Percentiles rank a stretch among this genome's conserved stretches.
These are phyloP conservation scores for Lordiphosa fenestrarum DNA, from an alignment of 2,888 invertebrate species.

Conservation along the genomic window DNA sequence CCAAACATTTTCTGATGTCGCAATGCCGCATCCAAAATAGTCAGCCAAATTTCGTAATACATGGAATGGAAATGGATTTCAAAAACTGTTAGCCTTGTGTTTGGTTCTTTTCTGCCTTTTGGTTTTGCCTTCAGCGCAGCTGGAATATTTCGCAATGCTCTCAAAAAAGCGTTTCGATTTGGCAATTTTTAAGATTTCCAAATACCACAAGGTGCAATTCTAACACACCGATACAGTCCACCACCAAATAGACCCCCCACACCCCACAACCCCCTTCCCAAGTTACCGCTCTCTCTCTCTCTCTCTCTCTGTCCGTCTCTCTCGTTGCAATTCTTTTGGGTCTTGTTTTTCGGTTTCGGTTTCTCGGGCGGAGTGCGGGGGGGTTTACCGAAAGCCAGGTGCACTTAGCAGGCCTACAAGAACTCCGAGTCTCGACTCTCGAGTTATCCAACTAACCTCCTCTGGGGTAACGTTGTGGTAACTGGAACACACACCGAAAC, in stretches of 20 bases:
- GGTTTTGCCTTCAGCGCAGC: slow-evolving; percentile 64
- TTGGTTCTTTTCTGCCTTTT: slow-evolving; percentile 51
- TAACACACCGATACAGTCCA: slow-evolving; percentile 44
- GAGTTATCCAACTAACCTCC: slow-evolving; percentile 42
- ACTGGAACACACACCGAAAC: slow-evolving; percentile 35
- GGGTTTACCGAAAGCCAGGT: slow-evolving; percentile 5
- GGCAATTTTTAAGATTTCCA: slow-evolving; percentile 72
- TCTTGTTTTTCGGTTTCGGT: slow-evolving; percentile 36
- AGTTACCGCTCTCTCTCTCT: slow-evolving; percentile 28
- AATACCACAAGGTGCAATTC: slow-evolving; percentile 74
- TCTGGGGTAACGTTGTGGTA: slow-evolving; percentile 20
- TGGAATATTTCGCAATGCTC: slow-evolving; percentile 71
- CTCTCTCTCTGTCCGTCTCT: slow-evolving; percentile 5
- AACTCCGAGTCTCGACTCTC: slow-evolving; percentile 5
- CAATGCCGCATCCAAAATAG: slow-evolving; percentile 60
- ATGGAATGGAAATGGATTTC: slow-evolving; percentile 44
- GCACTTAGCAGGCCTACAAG: background rate
- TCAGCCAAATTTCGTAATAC: slow-evolving; percentile 60
- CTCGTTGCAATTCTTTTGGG: slow-evolving; percentile 59
- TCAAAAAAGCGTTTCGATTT: slow-evolving; percentile 66
- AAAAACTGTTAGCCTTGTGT: slow-evolving; percentile 37
- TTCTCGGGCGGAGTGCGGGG: slow-evolving; percentile 50
- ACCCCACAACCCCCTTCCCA: slow-evolving; percentile 6
- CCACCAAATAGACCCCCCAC: slow-evolving; percentile 27
- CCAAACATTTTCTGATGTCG: slow-evolving; percentile 17